Percentiles rank a stretch among this genome's conserved stretches.
phyloP scores from a whole-genome alignment of 1,140 invertebrate species.

The Panulirus ornatus region DNA sequence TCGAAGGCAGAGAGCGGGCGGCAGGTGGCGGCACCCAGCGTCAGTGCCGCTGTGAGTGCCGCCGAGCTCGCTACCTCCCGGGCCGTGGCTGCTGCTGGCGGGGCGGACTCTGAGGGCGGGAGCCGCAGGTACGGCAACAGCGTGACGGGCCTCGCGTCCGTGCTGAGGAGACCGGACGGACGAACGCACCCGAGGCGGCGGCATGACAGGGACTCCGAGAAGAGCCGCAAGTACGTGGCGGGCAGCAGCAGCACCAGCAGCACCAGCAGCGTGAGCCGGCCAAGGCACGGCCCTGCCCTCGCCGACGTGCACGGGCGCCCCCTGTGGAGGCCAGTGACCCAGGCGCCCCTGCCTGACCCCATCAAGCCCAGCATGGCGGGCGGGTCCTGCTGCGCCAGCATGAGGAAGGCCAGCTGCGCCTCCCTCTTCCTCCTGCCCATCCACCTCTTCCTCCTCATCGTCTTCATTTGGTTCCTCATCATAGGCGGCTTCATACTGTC shows the following conservation, averaged over 20 bases:
- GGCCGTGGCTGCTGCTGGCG: background rate
- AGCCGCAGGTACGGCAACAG: constrained; percentile 16
- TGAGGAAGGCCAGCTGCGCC: constrained; percentile 3
- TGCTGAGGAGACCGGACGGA: background rate
- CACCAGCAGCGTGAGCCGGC: no score
- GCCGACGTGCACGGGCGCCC: constrained; percentile 21
- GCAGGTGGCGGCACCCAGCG: constrained; percentile 12
- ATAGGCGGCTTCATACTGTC: constrained; percentile 47
- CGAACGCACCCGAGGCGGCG: background rate
- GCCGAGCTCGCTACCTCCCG: background rate
- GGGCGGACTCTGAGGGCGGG: background rate
- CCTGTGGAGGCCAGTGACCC: constrained; percentile 21
- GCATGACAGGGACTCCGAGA: background rate
- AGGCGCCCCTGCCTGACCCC: background rate
- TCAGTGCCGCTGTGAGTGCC: constrained; percentile 33
- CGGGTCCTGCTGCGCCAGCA: background rate
- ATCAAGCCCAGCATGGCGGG: background rate
- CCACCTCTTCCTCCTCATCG: constrained; percentile 34
- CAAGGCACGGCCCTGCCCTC: background rate
- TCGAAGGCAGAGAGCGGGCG: background rate
- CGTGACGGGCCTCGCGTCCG: constrained; percentile 12
- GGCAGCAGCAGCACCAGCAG: background rate
- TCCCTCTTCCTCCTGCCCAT: constrained; percentile 39
- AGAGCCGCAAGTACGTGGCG: constrained; percentile 48
- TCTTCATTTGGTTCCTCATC: constrained; percentile 15